These are phyloP conservation scores for Ceratina australensis DNA, from an alignment of 1,140 invertebrate genomes.

Conservation along the genomic window DNA sequence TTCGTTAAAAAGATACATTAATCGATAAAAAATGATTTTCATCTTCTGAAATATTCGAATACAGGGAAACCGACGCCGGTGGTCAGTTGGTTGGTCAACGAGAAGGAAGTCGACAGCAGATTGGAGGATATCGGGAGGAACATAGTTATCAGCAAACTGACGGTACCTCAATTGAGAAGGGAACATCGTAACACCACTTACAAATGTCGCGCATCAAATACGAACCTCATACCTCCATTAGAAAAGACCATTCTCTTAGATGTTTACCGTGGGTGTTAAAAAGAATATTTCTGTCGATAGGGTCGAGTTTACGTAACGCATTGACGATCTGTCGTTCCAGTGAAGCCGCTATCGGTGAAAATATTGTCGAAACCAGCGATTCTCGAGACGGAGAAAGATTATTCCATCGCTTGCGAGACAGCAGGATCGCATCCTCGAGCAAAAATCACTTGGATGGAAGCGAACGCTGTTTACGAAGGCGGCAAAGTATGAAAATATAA, in stretches of 20 bases:
- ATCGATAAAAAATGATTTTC: too few relatives aligned
- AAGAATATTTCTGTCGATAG: background rate
- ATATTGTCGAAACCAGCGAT: constrained; percentile 85
- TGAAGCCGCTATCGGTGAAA: constrained; percentile 87
- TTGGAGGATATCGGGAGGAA: constrained; percentile 83
- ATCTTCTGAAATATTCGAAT: constrained; percentile 15
- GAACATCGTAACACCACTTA: constrained; percentile 90
- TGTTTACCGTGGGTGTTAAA: constrained; percentile 85
- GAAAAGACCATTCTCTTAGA: constrained; percentile 89
- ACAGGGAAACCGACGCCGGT: constrained; percentile 89
- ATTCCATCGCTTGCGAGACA: constrained; percentile 88
- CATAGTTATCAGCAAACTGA: constrained; percentile 88
- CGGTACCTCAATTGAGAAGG: constrained; percentile 85
- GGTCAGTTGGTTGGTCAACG: constrained; percentile 89
- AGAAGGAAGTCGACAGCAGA: constrained; percentile 81
- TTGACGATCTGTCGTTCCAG: constrained; percentile 76
- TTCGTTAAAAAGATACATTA: background rate
- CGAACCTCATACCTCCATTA: constrained; percentile 88
- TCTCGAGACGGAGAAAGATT: constrained; percentile 88
- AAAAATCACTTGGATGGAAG: constrained; percentile 89
- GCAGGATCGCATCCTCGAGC: constrained; percentile 91
- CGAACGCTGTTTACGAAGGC: constrained; percentile 85
- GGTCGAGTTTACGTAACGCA: background rate
- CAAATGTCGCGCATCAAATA: constrained; percentile 92
- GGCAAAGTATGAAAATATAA: constrained; percentile 82